Evolutionary conservation across 2,113 vertebrate species (phyloP).

Genomic region (Melanotaenia duboulayi): DNA sequence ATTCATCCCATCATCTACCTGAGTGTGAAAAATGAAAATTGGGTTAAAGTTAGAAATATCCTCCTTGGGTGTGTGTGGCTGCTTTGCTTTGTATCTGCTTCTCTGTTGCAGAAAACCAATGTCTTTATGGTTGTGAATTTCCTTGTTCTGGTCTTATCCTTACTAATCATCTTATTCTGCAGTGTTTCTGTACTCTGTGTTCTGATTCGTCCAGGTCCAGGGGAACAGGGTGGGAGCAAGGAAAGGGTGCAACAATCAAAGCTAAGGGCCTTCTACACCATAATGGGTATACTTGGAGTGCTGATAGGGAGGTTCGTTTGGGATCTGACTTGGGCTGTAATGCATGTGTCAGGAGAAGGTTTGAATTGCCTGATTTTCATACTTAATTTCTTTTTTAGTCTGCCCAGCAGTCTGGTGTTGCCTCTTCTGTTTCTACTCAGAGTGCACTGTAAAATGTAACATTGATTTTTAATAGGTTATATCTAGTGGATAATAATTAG

Average conservation of each 20-base stretch:
- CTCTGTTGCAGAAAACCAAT: no score
- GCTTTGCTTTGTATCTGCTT: background rate
- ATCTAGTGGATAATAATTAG: background rate
- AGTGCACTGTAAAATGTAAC: background rate
- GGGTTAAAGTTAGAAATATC: background rate
- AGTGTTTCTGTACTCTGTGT: conserved; percentile 20
- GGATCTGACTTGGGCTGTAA: fast-evolving
- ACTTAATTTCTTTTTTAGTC: fast-evolving
- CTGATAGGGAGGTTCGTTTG: background rate
- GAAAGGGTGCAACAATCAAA: conserved; percentile 10
- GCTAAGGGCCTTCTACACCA: conserved; percentile 23
- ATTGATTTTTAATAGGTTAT: background rate
- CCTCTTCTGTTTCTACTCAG: conserved; percentile 47
- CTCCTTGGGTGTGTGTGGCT: conserved; percentile 6
- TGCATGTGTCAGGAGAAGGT: fast-evolving
- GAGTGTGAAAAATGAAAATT: background rate
- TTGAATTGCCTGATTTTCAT: fast-evolving
- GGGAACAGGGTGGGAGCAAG: background rate
- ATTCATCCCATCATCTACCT: conserved; percentile 2
- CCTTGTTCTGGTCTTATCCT: no score
- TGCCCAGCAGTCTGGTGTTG: conserved; percentile 30
- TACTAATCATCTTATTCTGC: conserved; percentile 20
- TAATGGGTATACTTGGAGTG: background rate
- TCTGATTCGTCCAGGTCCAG: conserved; percentile 29
- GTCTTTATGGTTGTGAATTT: no score